Conservation (phyloP, 2,888 invertebrate species). For the Spisula solida region DNA sequence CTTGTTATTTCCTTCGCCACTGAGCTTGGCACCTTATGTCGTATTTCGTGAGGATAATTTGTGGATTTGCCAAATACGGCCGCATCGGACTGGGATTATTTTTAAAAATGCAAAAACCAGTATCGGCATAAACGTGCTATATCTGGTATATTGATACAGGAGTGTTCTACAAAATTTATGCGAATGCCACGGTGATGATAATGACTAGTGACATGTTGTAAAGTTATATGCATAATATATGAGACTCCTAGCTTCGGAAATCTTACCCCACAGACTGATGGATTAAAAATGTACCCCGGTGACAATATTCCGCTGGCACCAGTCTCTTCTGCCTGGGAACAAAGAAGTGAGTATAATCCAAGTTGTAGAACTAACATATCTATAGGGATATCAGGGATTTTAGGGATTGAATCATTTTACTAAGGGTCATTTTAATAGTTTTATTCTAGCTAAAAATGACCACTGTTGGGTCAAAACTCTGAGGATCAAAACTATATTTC, state of each 20-base stretch:
- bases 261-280: background rate
- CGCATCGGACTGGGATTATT: background rate
- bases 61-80: constrained; percentile 9
- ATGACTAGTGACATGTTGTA: constrained; percentile 8
- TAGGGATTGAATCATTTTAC: too few relatives aligned
- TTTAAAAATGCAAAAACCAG: constrained; percentile 7
- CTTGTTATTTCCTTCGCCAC: background rate
- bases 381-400: too few relatives aligned
- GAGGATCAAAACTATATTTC: too few relatives aligned
- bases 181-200: background rate
- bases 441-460: too few relatives aligned
- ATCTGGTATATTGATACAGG: background rate
- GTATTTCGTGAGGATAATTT: background rate
- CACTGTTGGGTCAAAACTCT: too few relatives aligned
- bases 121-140: background rate
- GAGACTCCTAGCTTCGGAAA: constrained; percentile 8
- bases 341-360: constrained; percentile 47
- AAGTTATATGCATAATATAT: constrained; percentile 24
- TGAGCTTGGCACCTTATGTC: background rate
- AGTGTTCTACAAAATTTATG: background rate
- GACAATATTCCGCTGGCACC: constrained; percentile 54
- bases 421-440: too few relatives aligned
- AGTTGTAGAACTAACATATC: too few relatives aligned
- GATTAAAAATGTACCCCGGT: constrained; percentile 38
- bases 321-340: constrained; percentile 59